Evolutionary conservation across 2,888 invertebrate genomes (phyloP), one percentile per base, ranked within the genome.

Genomic region (Sturmia bella): DNA sequence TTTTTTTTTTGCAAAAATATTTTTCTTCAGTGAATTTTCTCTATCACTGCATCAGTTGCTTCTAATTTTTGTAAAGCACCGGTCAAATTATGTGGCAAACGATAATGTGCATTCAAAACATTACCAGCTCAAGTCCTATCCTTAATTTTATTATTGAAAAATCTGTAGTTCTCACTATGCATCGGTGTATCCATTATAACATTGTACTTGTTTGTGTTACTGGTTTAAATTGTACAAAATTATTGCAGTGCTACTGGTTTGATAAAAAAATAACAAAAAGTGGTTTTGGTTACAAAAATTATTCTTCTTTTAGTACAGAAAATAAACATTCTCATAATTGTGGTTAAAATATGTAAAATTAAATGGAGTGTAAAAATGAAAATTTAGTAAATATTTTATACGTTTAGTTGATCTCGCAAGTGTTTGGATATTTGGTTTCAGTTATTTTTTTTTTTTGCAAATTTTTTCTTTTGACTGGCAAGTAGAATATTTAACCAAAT

Each of bases 321-420:
- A 52, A 41, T 59, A 21, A 32, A 43, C 39, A 41, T 15, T 37
- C 68, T 77, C 59, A 73, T 68, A 76, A 69, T 73, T 81, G 81
- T 68, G 76, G 73, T 81, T 73, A 57, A 61, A 70, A 75, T 70
- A 68, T 72, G 64, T 4, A 32, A 17, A 37, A 61, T 32, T 50
- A 69, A 73, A 73, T 77, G 73, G 50, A 63, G 73, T 52, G 43
- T 66, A 63, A 48, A 80, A 76, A 66, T 61, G 13, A 63, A 72
- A 48, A 41, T 76, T 17, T 45, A 54, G 43, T 54, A 32, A 52
- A 73, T 64, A 13, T 66, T 56, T 27, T 27, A 12, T 45, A 43
- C 52, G 41, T 57, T 39, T 32, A 68, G 15, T 52, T 75, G 21
- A 64, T 39, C 54, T 64, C 1, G 43, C 11, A 27, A 41, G 7